Conservation (phyloP, 2,888 invertebrate species). For the Dolichopus griseipennis region DNA sequence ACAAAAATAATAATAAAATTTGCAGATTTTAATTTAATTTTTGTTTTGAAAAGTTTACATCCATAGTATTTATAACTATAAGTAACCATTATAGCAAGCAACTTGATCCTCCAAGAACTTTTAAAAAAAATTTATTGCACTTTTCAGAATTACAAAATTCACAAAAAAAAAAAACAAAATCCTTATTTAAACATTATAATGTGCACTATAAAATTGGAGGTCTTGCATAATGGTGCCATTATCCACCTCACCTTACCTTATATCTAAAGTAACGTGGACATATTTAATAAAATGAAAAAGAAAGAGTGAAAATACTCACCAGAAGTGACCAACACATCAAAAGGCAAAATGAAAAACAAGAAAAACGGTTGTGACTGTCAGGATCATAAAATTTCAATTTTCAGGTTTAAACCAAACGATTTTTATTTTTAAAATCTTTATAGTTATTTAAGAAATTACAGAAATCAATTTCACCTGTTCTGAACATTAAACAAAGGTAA, state of each 20-base stretch:
- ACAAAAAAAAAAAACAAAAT: neutral
- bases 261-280: too few relatives aligned
- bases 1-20: too few relatives aligned
- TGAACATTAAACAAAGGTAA: neutral
- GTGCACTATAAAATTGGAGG: neutral
- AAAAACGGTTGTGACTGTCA: slow-evolving; percentile 8
- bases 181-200: neutral
- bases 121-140: neutral
- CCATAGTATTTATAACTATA: too few relatives aligned
- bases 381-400: slow-evolving; percentile 9
- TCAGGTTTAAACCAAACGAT: neutral
- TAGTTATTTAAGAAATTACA: neutral
- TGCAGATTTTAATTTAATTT: too few relatives aligned
- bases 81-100: too few relatives aligned
- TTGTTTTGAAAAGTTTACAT: too few relatives aligned
- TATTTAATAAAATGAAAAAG: too few relatives aligned
- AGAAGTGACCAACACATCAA: neutral
- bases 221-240: neutral
- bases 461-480: slow-evolving; percentile 12
- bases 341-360: neutral
- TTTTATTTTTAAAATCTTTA: neutral
- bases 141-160: neutral
- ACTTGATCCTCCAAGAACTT: neutral
- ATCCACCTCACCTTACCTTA: too few relatives aligned
- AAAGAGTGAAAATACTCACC: neutral